Base-by-base conservation (phyloP, 2,888 invertebrate genomes). In the Creontiades dilutus region DNA sequence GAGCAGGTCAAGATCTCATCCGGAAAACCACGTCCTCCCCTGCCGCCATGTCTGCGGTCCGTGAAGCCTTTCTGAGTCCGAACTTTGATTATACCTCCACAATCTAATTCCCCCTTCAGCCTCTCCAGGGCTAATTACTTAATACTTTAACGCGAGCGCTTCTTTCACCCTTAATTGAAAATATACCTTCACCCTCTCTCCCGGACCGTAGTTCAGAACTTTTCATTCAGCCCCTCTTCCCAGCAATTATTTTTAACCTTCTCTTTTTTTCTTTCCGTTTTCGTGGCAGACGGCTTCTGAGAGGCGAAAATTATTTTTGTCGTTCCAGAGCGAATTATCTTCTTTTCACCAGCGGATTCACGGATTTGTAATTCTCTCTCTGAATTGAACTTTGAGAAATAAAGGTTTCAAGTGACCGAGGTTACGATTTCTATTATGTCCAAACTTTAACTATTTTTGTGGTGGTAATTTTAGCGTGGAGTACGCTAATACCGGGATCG, bases 151-250 rank as follows among this genome's bases (percentile, higher is more conserved):
- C 78, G 28, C 78, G 28, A 46, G 16, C 46, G 28, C 16, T 28
- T 28, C 46, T 78, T 78, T 78, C 28, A 46, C 16, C 37, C 28
- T 28, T 78, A 78, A 78, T 78, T 78, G 37, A 78, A 46, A 46
- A 78, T 46, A 78, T n/a, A 78, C 78, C 78, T 78, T 78, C 11
- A 14, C 28, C n/a, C 28, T 28, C 14, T 23, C 27, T n/a, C 78
- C n/a, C 28, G 28, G 14, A 28, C 13, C 37, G 5, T n/a, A 28
- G 46, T 28, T 78, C 37, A 78, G 46, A 78, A 78, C 78, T 46
- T 78, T 78, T 78, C 78, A 78, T 78, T 78, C n/a, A 78, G 78
- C 37, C 78, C 7, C 46, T 46, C 37, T 27, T 28, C 19, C n/a
- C 61, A 19, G 61, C 61, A 61, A 61, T 61, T 61, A 61, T 61